Base-by-base conservation (phyloP, 2,888 invertebrate species). In the Horisme vitalbata region DNA sequence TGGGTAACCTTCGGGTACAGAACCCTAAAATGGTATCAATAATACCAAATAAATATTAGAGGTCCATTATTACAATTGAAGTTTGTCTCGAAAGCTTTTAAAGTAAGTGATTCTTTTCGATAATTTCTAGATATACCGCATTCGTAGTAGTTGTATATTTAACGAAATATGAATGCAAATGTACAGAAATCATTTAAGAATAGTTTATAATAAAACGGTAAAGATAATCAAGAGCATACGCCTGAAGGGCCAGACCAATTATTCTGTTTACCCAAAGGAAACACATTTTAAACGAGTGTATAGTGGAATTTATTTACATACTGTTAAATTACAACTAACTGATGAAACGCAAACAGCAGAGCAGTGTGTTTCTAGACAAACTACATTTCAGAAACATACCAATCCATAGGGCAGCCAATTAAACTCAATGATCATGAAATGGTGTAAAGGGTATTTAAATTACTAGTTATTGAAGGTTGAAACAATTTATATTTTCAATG, bases 301-400 rank as follows among this genome's bases (percentile, higher is more conserved):
- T 30, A 38, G 45, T 41, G 23, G 28, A 34, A 21, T 46, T 46
- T 41, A 36, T 46, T 41, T 36, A 41, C 35, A 46, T 36, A 14
- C 21, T 59, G 60, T 58, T 65, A 65, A 62, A 64, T 63, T 63
- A 54, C 57, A 62, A 57, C 53, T 45, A 55, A 39, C 52, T 61
- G 60, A 65, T 69, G 63, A 59, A 62, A 65, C 50, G 52, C 62
- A 66, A 68, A 65, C 59, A 61, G 35, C 47, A 41, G 36, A 52
- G 41, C 55, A 47, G 47, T 55, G 41, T 47, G 31, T 38, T 37
- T 11, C 45, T 33, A 45, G 45, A 41, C 41, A 36, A 28, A 41
- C 23, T 36, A 11, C 36, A 36, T 31, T 38, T 34, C 8, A 34
- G 33, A 28, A 33, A 39, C 24, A 45, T 34, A 21, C 10, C 27